Evolutionary conservation across 92 coral and sea anemone genomes (phyloP), one percentile per base, ranked within the genome.

Genomic region (Parazoanthus swiftii): DNA sequence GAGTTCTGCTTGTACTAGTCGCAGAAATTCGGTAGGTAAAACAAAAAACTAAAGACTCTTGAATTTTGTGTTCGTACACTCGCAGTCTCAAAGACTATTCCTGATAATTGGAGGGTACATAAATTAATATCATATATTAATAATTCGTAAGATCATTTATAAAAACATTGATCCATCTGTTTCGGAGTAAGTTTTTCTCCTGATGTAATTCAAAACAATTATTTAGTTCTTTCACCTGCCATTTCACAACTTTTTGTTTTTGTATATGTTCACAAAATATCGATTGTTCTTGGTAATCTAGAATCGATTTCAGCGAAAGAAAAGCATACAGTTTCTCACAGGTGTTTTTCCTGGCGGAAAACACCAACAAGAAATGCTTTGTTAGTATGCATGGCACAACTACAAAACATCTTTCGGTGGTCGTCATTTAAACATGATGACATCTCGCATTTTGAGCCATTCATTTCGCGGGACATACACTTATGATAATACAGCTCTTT

Each of bases 401-500:
- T 38, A 43, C 43, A 43, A 82, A 82, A 68, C 65, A 83, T 67
- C 63, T 6, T 44, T 83, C 38, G 63, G 25, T 46, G 68, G 35
- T 83, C 86, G 65, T 70, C 86, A 83, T 70, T 82, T 83, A 14
- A 83, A 70, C 86, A 42, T 59, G 63, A 42, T 67, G 86, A 83
- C 86, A 83, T 50, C 76, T 82, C 38, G 48, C 42, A 25, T 67
- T 67, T 14, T 33, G 76, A 42, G 65, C 86, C 77, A 83, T 83
- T 83, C 86, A 66, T 50, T 68, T 43, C 59, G 63, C 65, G 44
- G 76, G 38, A 82, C 43, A 43, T 44, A 46, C 76, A 44, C 59
- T 70, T 67, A 38, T 67, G 76, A 82, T 43, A 82, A 82, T 67
- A 43, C 23, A 82, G 10, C 23, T 67, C 59, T 33, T 42, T 46